Conservation (phyloP, 2,113 vertebrate genomes). For the Callocephalon fimbriatum region DNA sequence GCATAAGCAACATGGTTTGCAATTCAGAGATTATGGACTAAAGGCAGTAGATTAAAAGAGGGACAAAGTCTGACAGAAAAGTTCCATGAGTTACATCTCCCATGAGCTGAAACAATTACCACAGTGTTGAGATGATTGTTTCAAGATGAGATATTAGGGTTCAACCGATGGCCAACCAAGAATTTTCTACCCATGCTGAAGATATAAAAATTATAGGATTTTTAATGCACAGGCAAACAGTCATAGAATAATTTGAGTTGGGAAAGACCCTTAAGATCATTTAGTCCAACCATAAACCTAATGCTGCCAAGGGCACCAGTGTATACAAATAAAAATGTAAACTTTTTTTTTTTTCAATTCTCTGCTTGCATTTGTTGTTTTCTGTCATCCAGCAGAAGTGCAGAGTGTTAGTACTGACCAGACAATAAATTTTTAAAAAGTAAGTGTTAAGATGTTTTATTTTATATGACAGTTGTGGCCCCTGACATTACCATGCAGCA, state of each 20-base stretch:
- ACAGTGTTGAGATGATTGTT: not conserved
- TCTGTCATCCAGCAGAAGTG: not conserved
- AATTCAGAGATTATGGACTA: not conserved
- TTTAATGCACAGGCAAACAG: not conserved
- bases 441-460: not conserved
- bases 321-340: not conserved
- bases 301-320: not conserved
- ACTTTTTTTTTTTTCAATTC: not conserved
- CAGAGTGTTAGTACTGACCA: not conserved
- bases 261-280: not conserved
- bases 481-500: not conserved
- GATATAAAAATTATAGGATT: not conserved
- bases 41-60: not conserved
- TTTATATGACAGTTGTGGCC: not conserved
- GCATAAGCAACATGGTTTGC: not conserved
- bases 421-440: not conserved
- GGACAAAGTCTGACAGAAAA: not conserved
- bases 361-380: not conserved
- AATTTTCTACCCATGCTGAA: not conserved
- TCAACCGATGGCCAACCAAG: not conserved
- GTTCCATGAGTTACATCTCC: not conserved
- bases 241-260: not conserved
- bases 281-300: rapidly evolving
- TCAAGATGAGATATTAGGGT: not conserved
- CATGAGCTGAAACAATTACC: not conserved